Evolutionary conservation across 2,113 vertebrate genomes (phyloP), one percentile per base, ranked within the genome.

Genomic region (Crocuta crocuta): DNA sequence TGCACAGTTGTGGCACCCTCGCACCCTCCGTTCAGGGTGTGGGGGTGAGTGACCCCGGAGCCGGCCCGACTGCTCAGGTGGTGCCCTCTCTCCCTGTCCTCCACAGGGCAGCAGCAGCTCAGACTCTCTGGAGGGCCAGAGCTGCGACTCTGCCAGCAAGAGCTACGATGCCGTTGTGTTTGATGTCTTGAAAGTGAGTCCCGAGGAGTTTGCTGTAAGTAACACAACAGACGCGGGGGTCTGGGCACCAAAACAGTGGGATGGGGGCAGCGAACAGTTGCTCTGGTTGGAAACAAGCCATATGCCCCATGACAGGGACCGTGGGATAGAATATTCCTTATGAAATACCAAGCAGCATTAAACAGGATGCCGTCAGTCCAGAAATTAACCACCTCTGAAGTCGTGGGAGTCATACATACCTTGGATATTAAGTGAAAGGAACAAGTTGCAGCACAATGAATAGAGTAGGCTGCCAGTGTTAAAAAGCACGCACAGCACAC

Each of bases 161-260:
- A 99, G 99, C 98, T 99, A 99, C 0, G 99, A 99, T 31, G 99
- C 99, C 0, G 99, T 99, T 43, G 99, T 99, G 96, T 99, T 99
- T 81, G 99, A 99, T 31, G 99, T 99, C 87, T 99, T 99, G 97
- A 99, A 99, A 99, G 99, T 99, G 98, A 99, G 99, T 74, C 99
- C 99, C 0, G 99, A 99, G 98, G 99, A 99, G 98, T 99, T 99
- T 98, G 99, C 99, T 50, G 99, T 99, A 98, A 99, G 99, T 99
- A 98, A 50, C 43, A 4, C 68, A 79, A 12, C 78, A 3, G 61
- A 26, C 10, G 4, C 26, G 76, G 74, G 68, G 33, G 50, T 23
- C 80, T 70, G 80, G 50, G 19, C 26, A 26, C 83, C 23, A 8
- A 24, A 19, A 0, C 9, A 84, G 43, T 31, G 74, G 1, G 15